Evolutionary conservation across 1,140 invertebrate species (phyloP).

Genomic region (Phenacoccus solenopsis): DNA sequence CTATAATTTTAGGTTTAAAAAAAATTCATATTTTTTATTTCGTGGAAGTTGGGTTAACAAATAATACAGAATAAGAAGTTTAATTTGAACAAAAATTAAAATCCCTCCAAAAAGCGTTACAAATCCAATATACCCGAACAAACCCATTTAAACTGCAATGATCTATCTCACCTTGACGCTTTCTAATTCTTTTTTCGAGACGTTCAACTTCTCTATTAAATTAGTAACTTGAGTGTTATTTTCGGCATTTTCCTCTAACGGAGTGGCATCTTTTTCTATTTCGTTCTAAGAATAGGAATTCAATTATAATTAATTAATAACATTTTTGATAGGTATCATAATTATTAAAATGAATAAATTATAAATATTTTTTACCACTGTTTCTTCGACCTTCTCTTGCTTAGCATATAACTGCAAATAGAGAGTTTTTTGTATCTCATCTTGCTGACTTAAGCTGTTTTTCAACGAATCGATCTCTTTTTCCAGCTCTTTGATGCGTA

Average conservation of each 20-base stretch:
- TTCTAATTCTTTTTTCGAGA: conserved; percentile 67
- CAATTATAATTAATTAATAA: too few species aligned
- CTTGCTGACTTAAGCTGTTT: conserved; percentile 13
- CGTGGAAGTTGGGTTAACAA: too few species aligned
- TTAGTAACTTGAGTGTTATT: conserved; percentile 56
- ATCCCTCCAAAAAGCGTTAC: background rate
- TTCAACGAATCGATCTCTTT: conserved; percentile 29
- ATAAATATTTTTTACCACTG: background rate
- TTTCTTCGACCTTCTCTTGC: background rate
- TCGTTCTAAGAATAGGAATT: background rate
- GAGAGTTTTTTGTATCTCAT: conserved; percentile 18
- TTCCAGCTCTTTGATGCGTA: conserved; percentile 29
- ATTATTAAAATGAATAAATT: background rate
- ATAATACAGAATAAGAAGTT: background rate
- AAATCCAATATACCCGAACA: background rate
- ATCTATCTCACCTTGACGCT: conserved; percentile 68
- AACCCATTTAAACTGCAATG: background rate
- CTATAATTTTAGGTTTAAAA: too few species aligned
- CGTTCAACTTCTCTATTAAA: conserved; percentile 60
- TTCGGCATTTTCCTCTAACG: conserved; percentile 32
- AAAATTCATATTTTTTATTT: too few species aligned
- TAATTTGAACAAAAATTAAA: background rate
- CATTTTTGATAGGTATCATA: too few species aligned
- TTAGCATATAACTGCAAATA: conserved; percentile 13
- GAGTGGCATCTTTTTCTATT: background rate